Evolutionary conservation across 2,797 vertebrate genomes (phyloP).

Genomic region (Phoxinus dragarum): DNA sequence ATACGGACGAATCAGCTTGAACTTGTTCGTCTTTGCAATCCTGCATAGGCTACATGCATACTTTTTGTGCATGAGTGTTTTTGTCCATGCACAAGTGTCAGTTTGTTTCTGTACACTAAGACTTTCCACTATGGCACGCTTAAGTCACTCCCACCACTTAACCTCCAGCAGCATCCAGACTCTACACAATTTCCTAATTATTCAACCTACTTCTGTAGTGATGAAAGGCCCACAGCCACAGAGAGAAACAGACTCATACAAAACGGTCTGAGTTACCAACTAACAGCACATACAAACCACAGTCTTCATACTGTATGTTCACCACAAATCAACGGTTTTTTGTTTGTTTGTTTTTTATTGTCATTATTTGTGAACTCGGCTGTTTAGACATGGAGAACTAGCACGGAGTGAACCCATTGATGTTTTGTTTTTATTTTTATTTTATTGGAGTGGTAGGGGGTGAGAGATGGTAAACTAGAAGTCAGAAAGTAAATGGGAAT

Average conservation of each 20-base stretch:
- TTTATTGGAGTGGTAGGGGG: background rate
- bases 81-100: constrained; percentile 32
- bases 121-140: constrained; percentile 36
- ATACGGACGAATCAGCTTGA: background rate
- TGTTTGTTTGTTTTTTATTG: background rate
- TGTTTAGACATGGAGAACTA: background rate
- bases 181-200: constrained; percentile 54
- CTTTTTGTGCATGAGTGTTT: constrained; percentile 10
- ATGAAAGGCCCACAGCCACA: constrained; percentile 40
- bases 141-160: constrained; percentile 23
- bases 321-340: constrained; percentile 41
- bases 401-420: background rate
- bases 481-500: background rate
- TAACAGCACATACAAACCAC: constrained; percentile 40
- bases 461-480: background rate
- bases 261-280: constrained; percentile 16
- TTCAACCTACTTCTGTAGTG: constrained; percentile 44
- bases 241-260: too few relatives aligned
- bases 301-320: constrained; percentile 41
- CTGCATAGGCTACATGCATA: background rate
- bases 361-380: too few relatives aligned
- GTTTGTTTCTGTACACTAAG: constrained; percentile 26
- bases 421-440: background rate
- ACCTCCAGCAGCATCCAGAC: constrained; percentile 28
- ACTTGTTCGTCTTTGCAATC: background rate